Conservation (phyloP, 2,113 vertebrate species). For the Catharus bicknelli region DNA sequence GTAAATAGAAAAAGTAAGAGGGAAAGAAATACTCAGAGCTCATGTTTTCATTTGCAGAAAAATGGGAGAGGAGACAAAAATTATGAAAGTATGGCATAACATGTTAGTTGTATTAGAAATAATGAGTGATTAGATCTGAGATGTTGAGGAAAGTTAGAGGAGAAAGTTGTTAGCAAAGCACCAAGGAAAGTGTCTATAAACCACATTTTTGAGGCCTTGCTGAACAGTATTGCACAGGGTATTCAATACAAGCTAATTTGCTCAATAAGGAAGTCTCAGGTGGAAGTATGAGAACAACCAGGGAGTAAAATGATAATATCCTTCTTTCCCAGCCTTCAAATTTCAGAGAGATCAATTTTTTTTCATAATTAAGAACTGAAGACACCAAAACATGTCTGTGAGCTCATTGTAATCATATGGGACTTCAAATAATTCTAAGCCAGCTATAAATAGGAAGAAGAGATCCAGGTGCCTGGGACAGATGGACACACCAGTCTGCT, state of each 20-base stretch:
- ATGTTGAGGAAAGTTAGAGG: background rate
- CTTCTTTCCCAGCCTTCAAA: background rate
- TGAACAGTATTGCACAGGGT: background rate
- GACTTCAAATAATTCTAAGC: background rate
- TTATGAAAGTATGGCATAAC: background rate
- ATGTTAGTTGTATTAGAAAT: background rate
- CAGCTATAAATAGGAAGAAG: background rate
- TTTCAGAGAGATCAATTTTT: background rate
- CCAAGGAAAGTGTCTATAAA: background rate
- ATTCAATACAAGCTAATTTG: background rate
- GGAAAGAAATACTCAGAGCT: background rate
- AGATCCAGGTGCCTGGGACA: background rate
- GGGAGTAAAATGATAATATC: background rate
- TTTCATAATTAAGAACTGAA: background rate
- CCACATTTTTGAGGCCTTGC: background rate
- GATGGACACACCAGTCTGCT: background rate
- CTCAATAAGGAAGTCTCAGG: background rate
- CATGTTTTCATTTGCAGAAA: background rate
- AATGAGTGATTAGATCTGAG: background rate
- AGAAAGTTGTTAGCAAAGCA: background rate
- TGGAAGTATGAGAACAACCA: background rate
- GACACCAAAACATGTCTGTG: background rate
- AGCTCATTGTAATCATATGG: background rate
- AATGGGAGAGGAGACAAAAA: background rate
- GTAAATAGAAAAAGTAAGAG: background rate